These are phyloP conservation scores for Lerema accius DNA, from an alignment of 1,140 invertebrate genomes.

Conservation along the genomic window DNA sequence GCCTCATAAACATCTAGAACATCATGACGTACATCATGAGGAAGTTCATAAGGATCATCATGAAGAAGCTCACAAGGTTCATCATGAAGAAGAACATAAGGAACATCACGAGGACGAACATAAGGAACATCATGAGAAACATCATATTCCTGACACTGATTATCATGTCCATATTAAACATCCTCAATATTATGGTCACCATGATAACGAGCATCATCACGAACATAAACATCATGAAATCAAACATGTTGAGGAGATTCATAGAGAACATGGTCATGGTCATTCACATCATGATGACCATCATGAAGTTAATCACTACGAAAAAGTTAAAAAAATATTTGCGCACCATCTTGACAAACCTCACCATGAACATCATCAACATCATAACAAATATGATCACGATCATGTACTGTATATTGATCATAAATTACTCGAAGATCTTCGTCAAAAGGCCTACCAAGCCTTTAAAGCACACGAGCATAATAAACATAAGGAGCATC, in stretches of 20 bases:
- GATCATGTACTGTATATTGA: slow-evolving; percentile 3
- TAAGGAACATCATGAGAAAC: slow-evolving; percentile 8
- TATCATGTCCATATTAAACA: slow-evolving; percentile 8
- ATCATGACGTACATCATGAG: neutral
- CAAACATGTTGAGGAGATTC: slow-evolving; percentile 7
- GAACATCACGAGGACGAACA: slow-evolving; percentile 1
- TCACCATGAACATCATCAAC: slow-evolving; percentile 9
- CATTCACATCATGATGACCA: slow-evolving; percentile 11
- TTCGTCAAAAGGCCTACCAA: neutral
- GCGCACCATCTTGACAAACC: slow-evolving; percentile 3
- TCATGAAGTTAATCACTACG: slow-evolving; percentile 8
- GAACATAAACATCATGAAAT: slow-evolving; percentile 1
- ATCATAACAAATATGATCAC: slow-evolving; percentile 6
- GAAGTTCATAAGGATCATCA: slow-evolving; percentile 14
- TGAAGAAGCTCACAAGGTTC: slow-evolving; percentile 1
- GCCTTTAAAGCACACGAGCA: slow-evolving; percentile 10
- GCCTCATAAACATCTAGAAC: neutral
- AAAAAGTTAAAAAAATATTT: slow-evolving; percentile 8
- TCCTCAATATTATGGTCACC: neutral
- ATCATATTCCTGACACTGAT: neutral
- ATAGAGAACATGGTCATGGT: neutral
- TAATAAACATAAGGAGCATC: neutral
- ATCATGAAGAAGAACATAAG: no score
- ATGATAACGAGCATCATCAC: slow-evolving; percentile 9
- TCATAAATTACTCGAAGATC: slow-evolving; percentile 6